Evolutionary conservation across 1,140 invertebrate genomes (phyloP), one percentile per base, ranked within the genome.

Genomic region (Heliconius eleuchia): DNA sequence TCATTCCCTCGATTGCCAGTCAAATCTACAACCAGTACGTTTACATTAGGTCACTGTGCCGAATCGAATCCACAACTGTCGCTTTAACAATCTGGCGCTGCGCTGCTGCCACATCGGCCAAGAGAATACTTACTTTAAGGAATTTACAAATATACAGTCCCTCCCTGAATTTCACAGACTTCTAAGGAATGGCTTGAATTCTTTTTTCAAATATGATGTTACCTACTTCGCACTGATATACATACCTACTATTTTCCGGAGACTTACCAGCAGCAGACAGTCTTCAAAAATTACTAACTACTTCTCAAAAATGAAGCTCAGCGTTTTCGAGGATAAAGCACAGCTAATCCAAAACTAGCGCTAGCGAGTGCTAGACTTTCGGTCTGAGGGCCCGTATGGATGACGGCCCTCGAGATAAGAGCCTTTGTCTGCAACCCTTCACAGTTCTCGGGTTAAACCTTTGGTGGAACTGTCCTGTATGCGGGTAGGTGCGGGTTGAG

Each of bases 361-460:
- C 50, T 52, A 46, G 74, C 70, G 73, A 55, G 74, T 52, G 78
- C 78, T 80, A 80, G 74, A 76, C 78, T 73, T 77, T 74, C 52
- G 78, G 50, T 66, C 78, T 80, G 37, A 80, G 74, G 52, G 74
- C 78, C 78, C 78, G 78, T 80, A 80, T 80, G 46, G 73, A 57
- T 60, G 78, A 71, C 73, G 74, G 78, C 74, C 23, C 78, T 80
- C 70, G 52, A 76, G 27, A 57, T 1, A 52, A 80, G 78, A 37
- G 74, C 74, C 71, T 80, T 80, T 80, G 78, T 76, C 78, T 80
- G 78, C 78, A 80, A 50, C 73, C 73, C 71, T 76, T 76, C 34
- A 79, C 34, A 80, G 74, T 50, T 74, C 78, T 80, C 74, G 39
- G 74, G 74, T 80, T 80, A 71, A 80, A 80, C 78, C 78, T 80